Conservation (phyloP, 2,888 invertebrate genomes). For the Meloe dianella region DNA sequence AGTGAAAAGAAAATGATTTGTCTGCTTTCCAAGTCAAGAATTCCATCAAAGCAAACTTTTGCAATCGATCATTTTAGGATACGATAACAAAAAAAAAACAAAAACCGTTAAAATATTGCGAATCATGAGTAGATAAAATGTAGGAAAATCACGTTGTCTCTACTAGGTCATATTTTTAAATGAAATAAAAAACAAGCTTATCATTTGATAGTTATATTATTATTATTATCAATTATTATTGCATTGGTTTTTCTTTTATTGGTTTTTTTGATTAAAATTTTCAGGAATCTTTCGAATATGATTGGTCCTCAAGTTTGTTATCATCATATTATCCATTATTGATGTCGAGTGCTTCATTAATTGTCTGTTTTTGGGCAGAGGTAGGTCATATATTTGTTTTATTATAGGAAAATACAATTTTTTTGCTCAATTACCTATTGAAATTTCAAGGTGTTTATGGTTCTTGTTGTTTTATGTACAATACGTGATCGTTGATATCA, state of each 20-base stretch:
- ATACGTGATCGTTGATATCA: background rate
- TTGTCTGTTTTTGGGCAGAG: constrained; percentile 96
- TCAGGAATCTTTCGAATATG: constrained; percentile 78
- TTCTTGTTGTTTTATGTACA: background rate
- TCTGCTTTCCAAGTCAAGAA: too few species aligned
- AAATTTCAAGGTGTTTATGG: constrained; percentile 19
- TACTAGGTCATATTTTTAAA: too few species aligned
- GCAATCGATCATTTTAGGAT: too few species aligned
- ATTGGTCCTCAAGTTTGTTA: constrained; percentile 85
- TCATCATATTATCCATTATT: constrained; percentile 90
- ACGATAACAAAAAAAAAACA: too few species aligned
- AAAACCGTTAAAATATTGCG: too few species aligned
- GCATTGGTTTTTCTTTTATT: constrained; percentile 10
- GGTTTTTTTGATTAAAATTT: constrained; percentile 39
- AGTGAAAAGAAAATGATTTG: too few species aligned
- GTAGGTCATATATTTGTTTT: constrained; percentile 62
- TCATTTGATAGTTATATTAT: background rate
- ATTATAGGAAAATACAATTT: constrained; percentile 15
- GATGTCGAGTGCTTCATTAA: constrained; percentile 86
- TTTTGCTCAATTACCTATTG: constrained; percentile 18
- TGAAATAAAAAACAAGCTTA: background rate
- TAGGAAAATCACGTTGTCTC: too few species aligned
- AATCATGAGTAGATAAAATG: too few species aligned
- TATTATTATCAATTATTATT: background rate
- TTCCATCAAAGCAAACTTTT: too few species aligned